Conservation (phyloP, 2,888 invertebrate genomes). For the Heliconius erato region DNA sequence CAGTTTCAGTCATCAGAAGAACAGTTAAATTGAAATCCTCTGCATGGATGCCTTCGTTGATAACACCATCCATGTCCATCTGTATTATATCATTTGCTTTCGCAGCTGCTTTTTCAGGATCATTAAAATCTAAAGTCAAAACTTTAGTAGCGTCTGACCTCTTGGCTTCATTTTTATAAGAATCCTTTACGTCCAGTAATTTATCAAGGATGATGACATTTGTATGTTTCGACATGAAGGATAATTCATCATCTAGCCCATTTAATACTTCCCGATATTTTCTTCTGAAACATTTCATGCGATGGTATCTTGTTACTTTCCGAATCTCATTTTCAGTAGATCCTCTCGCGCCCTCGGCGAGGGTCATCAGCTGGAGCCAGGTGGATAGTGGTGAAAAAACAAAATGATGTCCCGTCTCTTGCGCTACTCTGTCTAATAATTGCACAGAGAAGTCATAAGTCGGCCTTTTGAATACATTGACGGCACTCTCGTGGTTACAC, state of each 20-base stretch:
- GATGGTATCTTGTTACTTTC: constrained; percentile 63
- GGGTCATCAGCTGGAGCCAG: constrained; percentile 69
- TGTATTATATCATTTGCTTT: constrained; percentile 61
- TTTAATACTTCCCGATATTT: constrained; percentile 61
- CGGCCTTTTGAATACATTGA: constrained; percentile 61
- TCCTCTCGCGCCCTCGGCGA: constrained; percentile 69
- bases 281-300: constrained; percentile 64
- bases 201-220: constrained; percentile 67
- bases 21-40: constrained; percentile 65
- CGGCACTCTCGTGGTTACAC: constrained; percentile 61
- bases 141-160: constrained; percentile 61
- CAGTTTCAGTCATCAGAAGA: constrained; percentile 66
- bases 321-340: constrained; percentile 65
- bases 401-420: constrained; percentile 67
- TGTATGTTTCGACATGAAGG: constrained; percentile 56
- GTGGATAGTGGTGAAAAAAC: constrained; percentile 72
- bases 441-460: constrained; percentile 69
- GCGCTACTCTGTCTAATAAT: constrained; percentile 66
- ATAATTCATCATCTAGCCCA: constrained; percentile 59
- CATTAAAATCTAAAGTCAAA: constrained; percentile 62
- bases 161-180: constrained; percentile 60
- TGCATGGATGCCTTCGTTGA: constrained; percentile 58
- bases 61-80: constrained; percentile 57
- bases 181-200: constrained; percentile 61
- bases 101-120: constrained; percentile 56